Base-by-base conservation (phyloP, 2,888 invertebrate genomes). In the Lomographa bimaculata region DNA sequence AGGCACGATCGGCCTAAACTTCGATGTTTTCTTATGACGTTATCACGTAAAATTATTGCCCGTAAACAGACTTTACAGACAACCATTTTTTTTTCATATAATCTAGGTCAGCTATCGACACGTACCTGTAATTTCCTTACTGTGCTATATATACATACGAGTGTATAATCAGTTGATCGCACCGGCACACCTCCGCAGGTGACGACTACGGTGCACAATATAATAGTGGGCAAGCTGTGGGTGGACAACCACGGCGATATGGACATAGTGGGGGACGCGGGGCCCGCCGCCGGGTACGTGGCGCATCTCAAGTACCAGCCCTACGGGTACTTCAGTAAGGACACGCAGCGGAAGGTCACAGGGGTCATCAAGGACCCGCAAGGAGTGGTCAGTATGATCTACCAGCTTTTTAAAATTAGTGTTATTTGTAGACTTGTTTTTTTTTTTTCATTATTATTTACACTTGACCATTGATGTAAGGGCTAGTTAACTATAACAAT, bases 161-260 rank as follows among this genome's bases (percentile, higher is more conserved):
- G n/a, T n/a, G n/a, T n/a, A n/a, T n/a, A n/a, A n/a, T n/a, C n/a
- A n/a, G n/a, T n/a, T n/a, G n/a, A n/a, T n/a, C n/a, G n/a, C n/a
- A n/a, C n/a, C n/a, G n/a, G n/a, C n/a, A n/a, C n/a, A n/a, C 14
- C 5, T 11, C n/a, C 7, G 1, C 55, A 90, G 91, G 95, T 99
- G 33, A 98, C 98, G 9, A 99, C 99, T 9, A 99, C 98, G 2
- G 98, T 99, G 30, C 99, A 99, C 91, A 99, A 99, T 83, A 99
- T 99, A 65, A 99, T 99, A 64, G 98, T 99, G 41, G 99, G 99
- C 54, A 98, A 97, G 84, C 91, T 99, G 59, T 99, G 99, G 99
- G 98, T 99, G 42, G 99, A 99, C 90, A 98, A 99, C 85, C 98
- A 98, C 77, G 99, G 99, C 25, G 99, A 99, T 76, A 99, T 98